A percentile compares a stretch with the other conserved stretches of the same genome.
phyloP scores from a whole-genome alignment of 92 coral and sea anemone genomes.

The Parazoanthus darwini region DNA sequence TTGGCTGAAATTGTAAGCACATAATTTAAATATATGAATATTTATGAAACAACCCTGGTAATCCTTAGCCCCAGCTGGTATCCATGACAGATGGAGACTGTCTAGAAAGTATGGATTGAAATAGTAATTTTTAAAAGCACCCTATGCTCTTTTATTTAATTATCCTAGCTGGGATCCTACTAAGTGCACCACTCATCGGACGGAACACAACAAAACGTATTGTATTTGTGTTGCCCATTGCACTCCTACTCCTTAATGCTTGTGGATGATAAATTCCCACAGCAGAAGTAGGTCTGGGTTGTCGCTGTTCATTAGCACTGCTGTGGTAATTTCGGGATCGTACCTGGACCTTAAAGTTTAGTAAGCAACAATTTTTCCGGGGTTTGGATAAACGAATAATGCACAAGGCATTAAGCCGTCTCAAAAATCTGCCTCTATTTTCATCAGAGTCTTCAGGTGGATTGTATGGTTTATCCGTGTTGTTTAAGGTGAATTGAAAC shows the following conservation, averaged over 20 bases:
- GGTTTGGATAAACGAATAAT: constrained; percentile 38
- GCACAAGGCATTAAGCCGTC: constrained; percentile 47
- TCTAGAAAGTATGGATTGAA: too few relatives aligned
- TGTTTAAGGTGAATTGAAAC: neutral
- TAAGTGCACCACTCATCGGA: neutral
- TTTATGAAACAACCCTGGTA: too few relatives aligned
- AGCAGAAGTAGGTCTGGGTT: constrained; percentile 41
- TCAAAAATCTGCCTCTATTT: constrained; percentile 21
- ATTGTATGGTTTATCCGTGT: constrained; percentile 35
- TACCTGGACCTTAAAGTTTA: constrained; percentile 53
- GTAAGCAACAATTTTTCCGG: constrained; percentile 50
- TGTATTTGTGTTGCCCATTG: constrained; percentile 30
- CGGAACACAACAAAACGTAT: constrained; percentile 2
- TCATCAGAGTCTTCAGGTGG: constrained; percentile 36
- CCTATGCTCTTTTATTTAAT: too few relatives aligned
- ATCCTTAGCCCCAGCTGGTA: too few relatives aligned
- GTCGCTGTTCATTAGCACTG: neutral
- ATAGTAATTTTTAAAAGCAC: too few relatives aligned
- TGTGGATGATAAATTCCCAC: constrained; percentile 39
- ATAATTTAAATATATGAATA: too few relatives aligned
- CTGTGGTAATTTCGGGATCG: constrained; percentile 55
- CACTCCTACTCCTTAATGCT: constrained; percentile 27
- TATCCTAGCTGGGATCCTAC: too few relatives aligned
- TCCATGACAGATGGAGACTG: too few relatives aligned
- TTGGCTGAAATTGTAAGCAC: too few relatives aligned